Percentiles rank a stretch among this genome's conserved stretches.
phyloP scores from a whole-genome alignment of 2,797 vertebrate species.

The Macroramphosus scolopax region DNA sequence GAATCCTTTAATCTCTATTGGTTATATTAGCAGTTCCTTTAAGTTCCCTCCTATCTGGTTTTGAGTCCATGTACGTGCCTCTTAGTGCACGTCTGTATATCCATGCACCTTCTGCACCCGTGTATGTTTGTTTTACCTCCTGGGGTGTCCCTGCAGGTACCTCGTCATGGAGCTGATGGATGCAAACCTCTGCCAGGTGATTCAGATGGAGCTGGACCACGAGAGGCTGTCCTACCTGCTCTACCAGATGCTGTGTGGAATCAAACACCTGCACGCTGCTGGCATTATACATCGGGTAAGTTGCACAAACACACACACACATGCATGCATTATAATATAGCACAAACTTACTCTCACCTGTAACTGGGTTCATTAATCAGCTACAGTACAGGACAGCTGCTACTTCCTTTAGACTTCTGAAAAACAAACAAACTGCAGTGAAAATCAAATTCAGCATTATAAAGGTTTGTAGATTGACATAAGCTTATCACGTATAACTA shows the following conservation, averaged over 20 bases:
- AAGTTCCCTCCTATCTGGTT: too few species aligned
- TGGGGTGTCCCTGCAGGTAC: slow-evolving; percentile 77
- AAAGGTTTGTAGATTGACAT: too few species aligned
- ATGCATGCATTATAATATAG: too few species aligned
- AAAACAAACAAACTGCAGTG: too few species aligned
- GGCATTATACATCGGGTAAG: slow-evolving; percentile 96
- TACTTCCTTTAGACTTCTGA: too few species aligned
- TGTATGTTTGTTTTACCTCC: neutral
- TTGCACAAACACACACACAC: neutral
- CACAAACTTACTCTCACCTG: slow-evolving; percentile 1
- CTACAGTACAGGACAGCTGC: too few species aligned
- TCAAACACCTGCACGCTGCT: slow-evolving; percentile 94
- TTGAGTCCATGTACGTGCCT: neutral
- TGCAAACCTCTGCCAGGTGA: slow-evolving; percentile 96
- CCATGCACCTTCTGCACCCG: neutral
- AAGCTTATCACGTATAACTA: too few species aligned
- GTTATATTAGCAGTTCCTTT: too few species aligned
- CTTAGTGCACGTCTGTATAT: neutral
- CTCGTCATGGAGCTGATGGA: slow-evolving; percentile 98
- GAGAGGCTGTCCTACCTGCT: slow-evolving; percentile 95
- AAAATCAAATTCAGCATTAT: too few species aligned
- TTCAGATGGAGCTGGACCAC: slow-evolving; percentile 97
- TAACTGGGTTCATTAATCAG: too few species aligned
- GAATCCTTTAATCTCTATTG: too few species aligned
- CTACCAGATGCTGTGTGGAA: slow-evolving; percentile 96